Conservation (phyloP, 2,888 invertebrate species). For the Schrankia costaestrigalis region DNA sequence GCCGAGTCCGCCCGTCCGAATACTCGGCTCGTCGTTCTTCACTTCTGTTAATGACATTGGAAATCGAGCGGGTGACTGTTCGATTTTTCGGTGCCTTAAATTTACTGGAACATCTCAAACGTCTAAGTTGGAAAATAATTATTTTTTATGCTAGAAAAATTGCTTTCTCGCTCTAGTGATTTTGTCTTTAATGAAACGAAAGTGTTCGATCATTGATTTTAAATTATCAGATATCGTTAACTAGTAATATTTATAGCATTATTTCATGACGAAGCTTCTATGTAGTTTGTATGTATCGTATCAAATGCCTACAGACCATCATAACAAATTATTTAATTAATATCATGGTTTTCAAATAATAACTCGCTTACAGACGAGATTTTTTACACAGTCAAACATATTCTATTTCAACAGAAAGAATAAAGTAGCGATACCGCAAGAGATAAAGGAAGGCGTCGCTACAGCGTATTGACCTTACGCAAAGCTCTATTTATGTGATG, state of each 20-base stretch:
- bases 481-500: constrained; percentile 10
- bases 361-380: too few species aligned
- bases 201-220: constrained; percentile 4
- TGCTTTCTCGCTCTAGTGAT: constrained; percentile 9
- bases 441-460: constrained; percentile 7
- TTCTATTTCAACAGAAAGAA: constrained; percentile 5
- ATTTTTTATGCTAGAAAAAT: constrained; percentile 19
- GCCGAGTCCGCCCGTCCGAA: constrained; percentile 31
- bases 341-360: too few species aligned
- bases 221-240: constrained; percentile 5
- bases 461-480: constrained; percentile 8
- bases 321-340: too few species aligned
- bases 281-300: too few species aligned
- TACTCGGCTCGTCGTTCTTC: constrained; percentile 29
- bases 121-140: constrained; percentile 21
- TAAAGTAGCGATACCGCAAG: background rate
- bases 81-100: constrained; percentile 37
- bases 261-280: too few species aligned
- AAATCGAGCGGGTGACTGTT: constrained; percentile 39
- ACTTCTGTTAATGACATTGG: constrained; percentile 45
- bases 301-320: too few species aligned
- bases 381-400: too few species aligned
- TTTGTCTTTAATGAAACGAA: constrained; percentile 16
- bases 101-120: constrained; percentile 30
- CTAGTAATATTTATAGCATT: background rate